Conservation (phyloP, 2,888 invertebrate genomes). For the Heliothis peltigera region DNA sequence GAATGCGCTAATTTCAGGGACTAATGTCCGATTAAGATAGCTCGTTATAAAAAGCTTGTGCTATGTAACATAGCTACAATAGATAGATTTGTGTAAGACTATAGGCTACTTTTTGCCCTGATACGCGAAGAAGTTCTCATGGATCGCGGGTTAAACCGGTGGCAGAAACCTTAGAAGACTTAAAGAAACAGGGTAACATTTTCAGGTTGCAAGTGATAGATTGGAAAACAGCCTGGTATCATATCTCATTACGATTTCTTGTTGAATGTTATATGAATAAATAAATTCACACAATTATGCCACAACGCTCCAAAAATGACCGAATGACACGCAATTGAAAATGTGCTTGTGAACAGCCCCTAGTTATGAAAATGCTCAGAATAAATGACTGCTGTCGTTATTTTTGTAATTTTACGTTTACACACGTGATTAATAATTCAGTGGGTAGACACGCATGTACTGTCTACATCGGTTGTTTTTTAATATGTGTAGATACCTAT, state of each 20-base stretch:
- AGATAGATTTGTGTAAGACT: too few species aligned
- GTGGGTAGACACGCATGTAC: not conserved
- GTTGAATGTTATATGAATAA: constrained; percentile 8
- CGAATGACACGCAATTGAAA: constrained; percentile 33
- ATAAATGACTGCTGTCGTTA: constrained; percentile 24
- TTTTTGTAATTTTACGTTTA: constrained; percentile 39
- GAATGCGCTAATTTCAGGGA: too few species aligned
- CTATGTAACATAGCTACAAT: too few species aligned
- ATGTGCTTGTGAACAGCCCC: constrained; percentile 11
- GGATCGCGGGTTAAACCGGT: too few species aligned
- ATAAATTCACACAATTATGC: constrained; percentile 35
- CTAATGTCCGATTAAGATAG: too few species aligned
- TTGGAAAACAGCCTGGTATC: not conserved
- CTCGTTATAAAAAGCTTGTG: too few species aligned
- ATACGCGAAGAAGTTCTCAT: too few species aligned
- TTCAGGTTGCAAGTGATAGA: too few species aligned
- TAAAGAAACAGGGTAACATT: too few species aligned
- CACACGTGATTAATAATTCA: constrained; percentile 27
- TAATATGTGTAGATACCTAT: not conserved
- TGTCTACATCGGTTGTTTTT: not conserved
- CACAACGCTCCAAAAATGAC: constrained; percentile 24
- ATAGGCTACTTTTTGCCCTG: too few species aligned
- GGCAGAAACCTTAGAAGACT: too few species aligned
- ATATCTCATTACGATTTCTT: not conserved
- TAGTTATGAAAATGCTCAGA: not conserved